These are phyloP conservation scores for Cyprinella venusta DNA, from an alignment of 2,797 vertebrate species.

Conservation along the genomic window DNA sequence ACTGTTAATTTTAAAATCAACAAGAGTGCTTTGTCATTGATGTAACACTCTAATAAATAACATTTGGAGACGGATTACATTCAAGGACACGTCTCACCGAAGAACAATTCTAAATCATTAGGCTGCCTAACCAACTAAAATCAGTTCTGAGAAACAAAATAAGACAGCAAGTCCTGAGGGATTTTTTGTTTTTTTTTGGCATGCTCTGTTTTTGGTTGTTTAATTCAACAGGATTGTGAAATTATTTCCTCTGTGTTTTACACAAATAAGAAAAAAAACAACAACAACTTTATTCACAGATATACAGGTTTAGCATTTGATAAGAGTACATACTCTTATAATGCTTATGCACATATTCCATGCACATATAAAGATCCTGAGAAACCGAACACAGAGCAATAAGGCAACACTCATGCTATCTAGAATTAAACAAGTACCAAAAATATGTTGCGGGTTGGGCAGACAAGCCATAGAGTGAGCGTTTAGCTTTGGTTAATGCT, in stretches of 20 bases:
- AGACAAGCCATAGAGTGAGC: not conserved
- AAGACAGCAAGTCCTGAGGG: not conserved
- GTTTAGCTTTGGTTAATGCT: constrained; percentile 13
- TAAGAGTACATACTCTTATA: not conserved
- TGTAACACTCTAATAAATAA: constrained; percentile 29
- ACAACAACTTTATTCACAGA: not conserved
- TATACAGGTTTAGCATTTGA: not conserved
- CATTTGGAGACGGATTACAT: constrained; percentile 13
- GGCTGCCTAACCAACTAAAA: constrained; percentile 30
- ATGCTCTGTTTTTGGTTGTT: not conserved
- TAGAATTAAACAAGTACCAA: not conserved
- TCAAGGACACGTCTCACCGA: not conserved
- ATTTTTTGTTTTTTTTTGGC: not conserved
- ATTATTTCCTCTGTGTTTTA: constrained; percentile 3
- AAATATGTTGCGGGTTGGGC: not conserved
- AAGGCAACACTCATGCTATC: constrained; percentile 9
- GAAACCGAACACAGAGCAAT: not conserved
- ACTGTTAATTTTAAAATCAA: constrained; percentile 10
- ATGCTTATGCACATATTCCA: not conserved
- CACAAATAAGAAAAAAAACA: constrained; percentile 19
- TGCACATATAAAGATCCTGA: not conserved
- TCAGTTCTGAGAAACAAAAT: constrained; percentile 13
- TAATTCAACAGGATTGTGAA: not conserved
- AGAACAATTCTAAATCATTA: constrained; percentile 19
- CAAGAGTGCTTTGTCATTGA: constrained; percentile 20